Conservation (phyloP, 2,888 invertebrate genomes). For the Troglohyphantes excavatus region DNA sequence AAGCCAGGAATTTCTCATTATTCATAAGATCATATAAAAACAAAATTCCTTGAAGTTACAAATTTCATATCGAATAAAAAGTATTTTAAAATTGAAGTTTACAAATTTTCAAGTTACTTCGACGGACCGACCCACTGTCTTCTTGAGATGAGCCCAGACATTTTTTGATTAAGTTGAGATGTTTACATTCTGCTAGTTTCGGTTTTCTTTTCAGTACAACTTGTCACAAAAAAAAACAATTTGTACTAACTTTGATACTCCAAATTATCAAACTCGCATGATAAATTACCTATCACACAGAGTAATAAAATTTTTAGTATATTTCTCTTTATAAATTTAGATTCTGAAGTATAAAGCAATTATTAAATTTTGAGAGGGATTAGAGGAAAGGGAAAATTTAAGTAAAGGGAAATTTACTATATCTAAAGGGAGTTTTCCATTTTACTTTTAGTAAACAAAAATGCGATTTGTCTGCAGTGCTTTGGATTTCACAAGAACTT, state of each 20-base stretch:
- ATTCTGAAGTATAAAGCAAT: neutral
- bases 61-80: conserved; percentile 15
- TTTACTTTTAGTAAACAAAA: neutral
- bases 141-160: conserved; percentile 67
- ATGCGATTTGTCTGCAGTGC: conserved; percentile 34
- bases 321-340: neutral
- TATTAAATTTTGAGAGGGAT: neutral
- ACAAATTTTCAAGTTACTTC: conserved; percentile 25
- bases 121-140: conserved; percentile 53
- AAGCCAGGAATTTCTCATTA: neutral
- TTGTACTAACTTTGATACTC: neutral
- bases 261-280: too few relatives aligned
- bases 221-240: neutral
- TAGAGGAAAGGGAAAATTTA: neutral
- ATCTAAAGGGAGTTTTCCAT: conserved; percentile 15
- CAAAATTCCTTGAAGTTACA: neutral
- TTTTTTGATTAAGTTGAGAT: conserved; percentile 62
- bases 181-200: conserved; percentile 44
- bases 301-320: too few relatives aligned
- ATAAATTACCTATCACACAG: too few relatives aligned
- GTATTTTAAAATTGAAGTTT: neutral
- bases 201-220: conserved; percentile 11
- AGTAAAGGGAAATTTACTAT: neutral
- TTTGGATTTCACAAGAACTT: conserved; percentile 18
- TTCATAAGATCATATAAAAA: neutral